Percentiles rank a stretch among this genome's conserved stretches.
Conservation (phyloP, 2,797 vertebrate species). For the Rhinella marina region DNA sequence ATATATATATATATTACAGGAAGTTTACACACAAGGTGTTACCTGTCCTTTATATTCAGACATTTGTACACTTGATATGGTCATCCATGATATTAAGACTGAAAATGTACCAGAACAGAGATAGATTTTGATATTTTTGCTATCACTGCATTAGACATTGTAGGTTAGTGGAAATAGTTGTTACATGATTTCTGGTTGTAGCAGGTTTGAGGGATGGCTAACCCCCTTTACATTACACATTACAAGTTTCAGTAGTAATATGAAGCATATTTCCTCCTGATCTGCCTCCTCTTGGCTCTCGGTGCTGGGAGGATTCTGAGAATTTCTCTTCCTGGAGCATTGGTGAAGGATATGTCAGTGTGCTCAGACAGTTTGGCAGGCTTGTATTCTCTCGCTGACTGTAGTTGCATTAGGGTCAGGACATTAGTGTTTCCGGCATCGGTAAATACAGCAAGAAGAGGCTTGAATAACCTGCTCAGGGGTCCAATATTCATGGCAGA, state of each 20-base stretch:
- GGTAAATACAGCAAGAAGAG: background rate
- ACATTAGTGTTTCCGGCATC: slow-evolving; percentile 10
- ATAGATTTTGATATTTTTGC: background rate
- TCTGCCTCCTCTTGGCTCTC: background rate
- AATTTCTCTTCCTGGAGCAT: slow-evolving; percentile 11
- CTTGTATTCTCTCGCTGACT: background rate
- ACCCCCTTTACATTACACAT: background rate
- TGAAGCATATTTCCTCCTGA: slow-evolving; percentile 22
- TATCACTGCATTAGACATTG: background rate
- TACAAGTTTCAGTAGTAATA: background rate
- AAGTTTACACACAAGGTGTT: too few relatives aligned
- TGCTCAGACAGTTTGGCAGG: slow-evolving; percentile 16
- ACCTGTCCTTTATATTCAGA: too few relatives aligned
- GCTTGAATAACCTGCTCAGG: background rate
- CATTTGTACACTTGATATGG: too few relatives aligned
- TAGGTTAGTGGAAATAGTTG: background rate
- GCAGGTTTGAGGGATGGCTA: too few relatives aligned
- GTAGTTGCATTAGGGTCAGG: background rate
- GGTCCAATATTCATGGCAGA: slow-evolving; percentile 7
- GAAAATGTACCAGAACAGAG: background rate
- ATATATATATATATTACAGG: too few relatives aligned
- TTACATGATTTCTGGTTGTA: background rate
- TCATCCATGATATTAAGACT: too few relatives aligned
- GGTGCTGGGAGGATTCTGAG: slow-evolving; percentile 16
- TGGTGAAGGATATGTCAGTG: slow-evolving; percentile 13